Conservation (phyloP, 1,140 invertebrate genomes). For the Drosophila lowei region DNA sequence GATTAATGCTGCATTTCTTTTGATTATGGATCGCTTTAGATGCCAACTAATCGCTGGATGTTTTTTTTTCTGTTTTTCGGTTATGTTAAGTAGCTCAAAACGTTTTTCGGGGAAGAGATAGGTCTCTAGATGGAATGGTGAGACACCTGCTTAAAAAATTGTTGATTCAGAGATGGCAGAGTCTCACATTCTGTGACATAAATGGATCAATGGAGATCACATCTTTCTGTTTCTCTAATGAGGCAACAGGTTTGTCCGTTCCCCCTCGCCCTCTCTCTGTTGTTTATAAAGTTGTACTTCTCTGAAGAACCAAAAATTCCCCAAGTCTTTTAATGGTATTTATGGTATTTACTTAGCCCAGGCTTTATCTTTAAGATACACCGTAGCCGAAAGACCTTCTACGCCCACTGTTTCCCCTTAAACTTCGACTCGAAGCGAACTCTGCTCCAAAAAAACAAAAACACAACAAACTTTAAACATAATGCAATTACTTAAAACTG, state of each 20-base stretch:
- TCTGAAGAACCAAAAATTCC: not conserved
- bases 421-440: conserved; percentile 39
- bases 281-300: not conserved
- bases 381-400: conserved; percentile 36
- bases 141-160: conserved; percentile 23
- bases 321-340: not conserved
- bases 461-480: conserved; percentile 63
- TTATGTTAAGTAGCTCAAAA: conserved; percentile 42
- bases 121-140: conserved; percentile 14
- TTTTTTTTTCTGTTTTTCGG: conserved; percentile 23
- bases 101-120: conserved; percentile 6
- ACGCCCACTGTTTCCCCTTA: conserved; percentile 59
- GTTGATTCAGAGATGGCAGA: conserved; percentile 14
- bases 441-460: conserved; percentile 54
- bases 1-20: conserved; percentile 66
- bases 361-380: conserved; percentile 29
- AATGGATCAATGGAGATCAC: conserved; percentile 36
- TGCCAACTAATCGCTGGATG: conserved; percentile 31
- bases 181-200: conserved; percentile 33
- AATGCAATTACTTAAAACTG: conserved; percentile 82
- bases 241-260: conserved; percentile 13
- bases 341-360: conserved; percentile 60
- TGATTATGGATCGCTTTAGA: conserved; percentile 40
- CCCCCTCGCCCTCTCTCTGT: no score
- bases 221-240: conserved; percentile 17